Evolutionary conservation across 2,113 vertebrate genomes (phyloP).

Genomic region (Actenoides hombroni): DNA sequence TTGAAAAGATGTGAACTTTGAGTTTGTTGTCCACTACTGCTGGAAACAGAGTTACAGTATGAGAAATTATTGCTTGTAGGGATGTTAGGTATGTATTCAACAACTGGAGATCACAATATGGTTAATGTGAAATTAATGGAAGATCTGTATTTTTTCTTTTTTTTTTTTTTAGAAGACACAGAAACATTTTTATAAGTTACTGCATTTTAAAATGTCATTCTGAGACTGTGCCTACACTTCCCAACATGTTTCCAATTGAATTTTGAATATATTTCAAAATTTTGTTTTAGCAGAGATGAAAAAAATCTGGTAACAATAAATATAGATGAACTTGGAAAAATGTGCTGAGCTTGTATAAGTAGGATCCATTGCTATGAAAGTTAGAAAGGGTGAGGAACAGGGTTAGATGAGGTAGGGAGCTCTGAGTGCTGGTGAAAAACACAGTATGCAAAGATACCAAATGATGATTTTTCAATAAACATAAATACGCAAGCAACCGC

Average conservation of each 20-base stretch:
- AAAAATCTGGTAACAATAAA: neutral
- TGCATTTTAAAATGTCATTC: conserved; percentile 4
- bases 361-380: neutral
- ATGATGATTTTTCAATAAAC: neutral
- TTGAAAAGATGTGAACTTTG: neutral
- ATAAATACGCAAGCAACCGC: neutral
- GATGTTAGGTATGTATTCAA: neutral
- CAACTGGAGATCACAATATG: neutral
- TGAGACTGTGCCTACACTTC: neutral
- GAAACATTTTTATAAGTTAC: neutral
- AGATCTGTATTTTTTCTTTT: neutral
- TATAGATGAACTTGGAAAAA: neutral
- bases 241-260: neutral
- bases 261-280: neutral
- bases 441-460: neutral
- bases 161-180: neutral
- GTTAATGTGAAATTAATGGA: neutral
- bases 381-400: neutral
- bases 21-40: neutral
- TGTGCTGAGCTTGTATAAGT: neutral
- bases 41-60: neutral
- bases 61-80: neutral
- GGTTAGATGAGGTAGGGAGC: neutral
- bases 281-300: neutral
- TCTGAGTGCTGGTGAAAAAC: neutral